Evolutionary conservation across 2,113 vertebrate species (phyloP), one percentile per base, ranked within the genome.

Genomic region (Eonycteris spelaea): DNA sequence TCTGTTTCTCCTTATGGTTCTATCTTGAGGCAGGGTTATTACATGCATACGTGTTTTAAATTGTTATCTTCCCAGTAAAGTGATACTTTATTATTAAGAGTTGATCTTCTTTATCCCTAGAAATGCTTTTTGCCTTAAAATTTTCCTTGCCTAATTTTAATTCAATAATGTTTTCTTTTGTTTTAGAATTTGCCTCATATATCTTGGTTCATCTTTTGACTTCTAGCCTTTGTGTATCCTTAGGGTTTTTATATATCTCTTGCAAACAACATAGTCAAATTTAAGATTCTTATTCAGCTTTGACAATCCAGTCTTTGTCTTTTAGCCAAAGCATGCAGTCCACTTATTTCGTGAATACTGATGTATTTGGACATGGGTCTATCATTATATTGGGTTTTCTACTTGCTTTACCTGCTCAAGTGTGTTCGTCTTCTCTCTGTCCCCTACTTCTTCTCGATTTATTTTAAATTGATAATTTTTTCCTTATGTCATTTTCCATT

Each of bases 1-100:
- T 71, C 78, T 92, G 33, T 75, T 93, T 82, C 70, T 95, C 48
- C 12, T 59, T 38, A 24, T n/a, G 61, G 19, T 83, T 63, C 53
- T 82, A 10, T 38, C 94, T 95, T 48, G 48, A 93, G 33, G 67
- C 68, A 90, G 24, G 59, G 43, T 79, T 89, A 89, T 78, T 88
- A 84, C 80, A 74, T 75, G 87, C 65, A 80, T 45, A 86, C 21
- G 30, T 89, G 85, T 94, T 91, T 96, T 85, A 94, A 95, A 43
- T 71, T 95, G 75, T 73, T 71, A 21, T 78, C 82, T 94, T 95
- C 70, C 74, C 79, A 88, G 61, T 59, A 86, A 83, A 70, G n/a
- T 26, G n/a, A 97, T 95, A 84, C 30, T 86, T 90, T 71, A 70
- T 82, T 55, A 78, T 61, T 73, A 73, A 91, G 24, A 75, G 83